These are phyloP conservation scores for Polydrusus tereticollis DNA, from an alignment of 2,888 invertebrate species.

Conservation along the genomic window DNA sequence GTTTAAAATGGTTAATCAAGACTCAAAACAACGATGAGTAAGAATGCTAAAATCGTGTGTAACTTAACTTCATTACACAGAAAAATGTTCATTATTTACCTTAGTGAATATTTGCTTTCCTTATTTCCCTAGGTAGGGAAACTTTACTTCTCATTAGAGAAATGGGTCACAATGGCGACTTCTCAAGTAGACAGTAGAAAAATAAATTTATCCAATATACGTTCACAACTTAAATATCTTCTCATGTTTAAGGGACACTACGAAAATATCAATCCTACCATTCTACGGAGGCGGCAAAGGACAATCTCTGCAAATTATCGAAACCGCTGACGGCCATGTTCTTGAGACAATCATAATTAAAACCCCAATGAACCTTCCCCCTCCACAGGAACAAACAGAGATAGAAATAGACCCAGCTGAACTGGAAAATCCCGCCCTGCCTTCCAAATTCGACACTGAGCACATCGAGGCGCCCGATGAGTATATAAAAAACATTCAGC, in stretches of 20 bases:
- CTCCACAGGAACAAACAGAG: constrained; percentile 50
- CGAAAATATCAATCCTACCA: constrained; percentile 68
- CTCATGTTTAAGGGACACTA: constrained; percentile 44
- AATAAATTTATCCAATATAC: too few relatives aligned
- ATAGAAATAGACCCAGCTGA: constrained; percentile 52
- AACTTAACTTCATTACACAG: too few relatives aligned
- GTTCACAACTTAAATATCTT: too few relatives aligned
- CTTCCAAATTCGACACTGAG: constrained; percentile 58
- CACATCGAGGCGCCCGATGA: constrained; percentile 64
- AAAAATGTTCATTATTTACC: too few relatives aligned
- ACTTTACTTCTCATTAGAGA: too few relatives aligned
- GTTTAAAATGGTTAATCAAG: too few relatives aligned
- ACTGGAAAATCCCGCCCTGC: constrained; percentile 62
- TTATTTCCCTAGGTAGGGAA: too few relatives aligned
- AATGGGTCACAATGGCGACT: too few relatives aligned
- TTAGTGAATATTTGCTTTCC: too few relatives aligned
- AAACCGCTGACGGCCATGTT: constrained; percentile 69
- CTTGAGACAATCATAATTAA: constrained; percentile 63
- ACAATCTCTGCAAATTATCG: constrained; percentile 74
- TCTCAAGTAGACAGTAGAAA: too few relatives aligned
- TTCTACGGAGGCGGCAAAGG: constrained; percentile 83
- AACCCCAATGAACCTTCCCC: constrained; percentile 57
- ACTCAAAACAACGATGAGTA: too few relatives aligned
- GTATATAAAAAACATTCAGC: constrained; percentile 73
- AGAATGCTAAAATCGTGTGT: too few relatives aligned